A percentile compares a stretch with the other conserved stretches of the same genome.
Evolutionary conservation across 2,888 invertebrate genomes (phyloP).

Genomic region (Caenorhabditis sp.): DNA sequence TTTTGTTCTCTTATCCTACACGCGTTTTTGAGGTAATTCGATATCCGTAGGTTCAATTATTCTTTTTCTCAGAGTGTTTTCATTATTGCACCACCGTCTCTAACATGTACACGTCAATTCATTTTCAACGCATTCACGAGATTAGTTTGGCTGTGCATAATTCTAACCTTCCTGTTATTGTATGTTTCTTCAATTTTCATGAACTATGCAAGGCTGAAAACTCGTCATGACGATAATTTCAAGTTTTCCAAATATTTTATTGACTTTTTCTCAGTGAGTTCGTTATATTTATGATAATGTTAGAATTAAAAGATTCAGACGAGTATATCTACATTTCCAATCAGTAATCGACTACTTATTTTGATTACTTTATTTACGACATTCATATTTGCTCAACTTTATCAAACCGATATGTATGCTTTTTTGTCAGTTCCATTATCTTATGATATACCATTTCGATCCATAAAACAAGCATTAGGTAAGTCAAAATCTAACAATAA

Average conservation of each 20-base stretch:
- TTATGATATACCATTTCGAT: slow-evolving; percentile 51
- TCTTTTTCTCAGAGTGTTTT: slow-evolving; percentile 48
- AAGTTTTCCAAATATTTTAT: slow-evolving; percentile 12
- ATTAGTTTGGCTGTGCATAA: slow-evolving; percentile 39
- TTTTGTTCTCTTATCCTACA: slow-evolving; percentile 51
- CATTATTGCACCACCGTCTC: slow-evolving; percentile 43
- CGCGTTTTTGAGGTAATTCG: slow-evolving; percentile 52
- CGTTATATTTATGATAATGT: too few relatives aligned
- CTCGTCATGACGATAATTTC: slow-evolving; percentile 13
- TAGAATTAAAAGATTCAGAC: too few relatives aligned
- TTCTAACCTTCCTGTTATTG: slow-evolving; percentile 29
- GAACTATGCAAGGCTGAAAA: slow-evolving; percentile 22
- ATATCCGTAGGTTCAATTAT: too few relatives aligned
- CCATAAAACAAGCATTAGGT: slow-evolving; percentile 41
- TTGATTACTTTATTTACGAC: slow-evolving; percentile 34
- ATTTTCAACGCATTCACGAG: slow-evolving; percentile 50
- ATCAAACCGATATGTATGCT: slow-evolving; percentile 54
- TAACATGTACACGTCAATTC: slow-evolving; percentile 47
- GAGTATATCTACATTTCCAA: slow-evolving; percentile 7
- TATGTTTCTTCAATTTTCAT: slow-evolving; percentile 13
- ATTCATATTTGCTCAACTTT: slow-evolving; percentile 40
- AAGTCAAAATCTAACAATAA: too few relatives aligned
- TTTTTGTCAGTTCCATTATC: slow-evolving; percentile 43
- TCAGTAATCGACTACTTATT: slow-evolving; percentile 22
- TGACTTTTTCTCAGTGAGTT: slow-evolving; percentile 26